Base-by-base conservation (phyloP, 2,113 vertebrate species). In the Etheostoma cragini region DNA sequence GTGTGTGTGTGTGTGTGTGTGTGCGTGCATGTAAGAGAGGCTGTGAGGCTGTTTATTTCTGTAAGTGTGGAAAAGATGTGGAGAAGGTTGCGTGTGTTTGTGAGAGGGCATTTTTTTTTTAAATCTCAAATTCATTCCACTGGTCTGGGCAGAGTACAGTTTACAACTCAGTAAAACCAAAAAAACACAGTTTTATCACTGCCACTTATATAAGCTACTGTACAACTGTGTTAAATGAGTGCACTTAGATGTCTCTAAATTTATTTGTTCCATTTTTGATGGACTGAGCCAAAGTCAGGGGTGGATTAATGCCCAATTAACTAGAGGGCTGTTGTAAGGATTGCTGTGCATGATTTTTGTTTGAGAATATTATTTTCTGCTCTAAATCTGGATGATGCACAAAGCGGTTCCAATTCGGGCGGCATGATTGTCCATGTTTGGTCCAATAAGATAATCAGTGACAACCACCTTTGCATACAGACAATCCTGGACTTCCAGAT, bases 371-470 rank as follows among this genome's bases (percentile, higher is more conserved):
- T 64, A 65, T 82, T 56, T 78, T 69, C 49, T 80, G 72, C 67
- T 67, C 50, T 21, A 87, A 82, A 87, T 85, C 78, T 74, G 71
- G 47, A 70, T 80, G 71, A 81, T 77, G 70, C 65, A 35, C 30
- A 78, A 67, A 88, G 70, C 61, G 11, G 49, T 67, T 73, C 42
- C 24, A 83, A 64, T 76, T 75, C 30, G 65, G 35, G 19, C 21
- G 8, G 62, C 10, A n/a, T 24, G 47, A 75, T 35, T 46, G 73
- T 80, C 63, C 54, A 76, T 6, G 11, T 72, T 74, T 62, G 38
- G 2, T 66, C 58, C 62, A 79, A 35, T 71, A 10, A 30, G 45
- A 86, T 73, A 30, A 70, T 70, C 38, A 26, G 62, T 26, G 56
- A 38, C 19, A 47, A 57, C 19, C 14, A 42, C 60, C 21, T 15